These are phyloP conservation scores for Linnaemya vulpina DNA, from an alignment of 2,888 invertebrate species.

Conservation along the genomic window DNA sequence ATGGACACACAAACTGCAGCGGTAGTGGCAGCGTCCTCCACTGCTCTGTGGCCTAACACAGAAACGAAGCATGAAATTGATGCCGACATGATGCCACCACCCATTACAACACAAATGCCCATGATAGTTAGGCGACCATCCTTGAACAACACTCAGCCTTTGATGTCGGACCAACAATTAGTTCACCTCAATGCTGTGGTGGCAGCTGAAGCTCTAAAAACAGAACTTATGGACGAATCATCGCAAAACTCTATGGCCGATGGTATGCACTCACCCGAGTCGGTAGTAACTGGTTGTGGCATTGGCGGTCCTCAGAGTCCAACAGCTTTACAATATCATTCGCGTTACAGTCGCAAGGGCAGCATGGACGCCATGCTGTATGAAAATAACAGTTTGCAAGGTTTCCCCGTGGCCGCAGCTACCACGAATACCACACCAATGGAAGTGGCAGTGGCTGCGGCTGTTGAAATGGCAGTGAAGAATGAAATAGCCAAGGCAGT, in stretches of 20 bases:
- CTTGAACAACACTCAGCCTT: conserved; percentile 83
- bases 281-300: conserved; percentile 79
- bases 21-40: conserved; percentile 74
- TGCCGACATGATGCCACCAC: conserved; percentile 88
- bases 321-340: conserved; percentile 76
- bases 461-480: conserved; percentile 83
- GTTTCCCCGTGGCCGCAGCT: conserved; percentile 76
- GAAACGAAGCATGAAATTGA: conserved; percentile 84
- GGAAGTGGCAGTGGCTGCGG: conserved; percentile 79
- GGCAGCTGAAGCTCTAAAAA: conserved; percentile 85
- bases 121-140: conserved; percentile 87
- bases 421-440: conserved; percentile 76
- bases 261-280: conserved; percentile 78
- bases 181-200: conserved; percentile 77
- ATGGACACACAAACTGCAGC: conserved; percentile 81
- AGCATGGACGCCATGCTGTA: conserved; percentile 80
- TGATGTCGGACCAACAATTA: conserved; percentile 80
- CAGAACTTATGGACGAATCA: conserved; percentile 88
- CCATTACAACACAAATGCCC: conserved; percentile 85
- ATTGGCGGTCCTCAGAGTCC: conserved; percentile 75
- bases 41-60: conserved; percentile 63
- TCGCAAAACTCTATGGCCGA: conserved; percentile 84
- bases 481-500: conserved; percentile 85
- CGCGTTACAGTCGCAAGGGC: conserved; percentile 77
- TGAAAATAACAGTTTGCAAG: conserved; percentile 79